phyloP scores from a whole-genome alignment of 2,888 invertebrate species.

The Trachelus iudaicus region DNA sequence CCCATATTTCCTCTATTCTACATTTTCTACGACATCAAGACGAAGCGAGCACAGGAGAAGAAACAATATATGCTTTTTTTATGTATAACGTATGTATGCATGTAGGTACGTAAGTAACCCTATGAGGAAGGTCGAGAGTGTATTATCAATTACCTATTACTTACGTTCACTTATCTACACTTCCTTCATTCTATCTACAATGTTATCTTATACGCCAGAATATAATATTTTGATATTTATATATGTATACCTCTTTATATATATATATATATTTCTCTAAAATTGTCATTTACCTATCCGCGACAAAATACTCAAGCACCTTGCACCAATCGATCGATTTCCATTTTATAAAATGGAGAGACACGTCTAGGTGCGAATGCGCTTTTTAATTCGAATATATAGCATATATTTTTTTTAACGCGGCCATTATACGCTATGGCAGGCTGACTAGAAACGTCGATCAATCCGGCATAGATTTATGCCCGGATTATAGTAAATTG shows the following conservation, averaged over 20 bases:
- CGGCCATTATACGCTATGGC: background rate
- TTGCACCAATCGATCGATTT: background rate
- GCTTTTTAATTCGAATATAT: background rate
- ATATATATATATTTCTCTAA: background rate
- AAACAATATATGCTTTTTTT: background rate
- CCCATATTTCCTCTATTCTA: background rate
- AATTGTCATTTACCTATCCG: background rate
- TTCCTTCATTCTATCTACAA: background rate
- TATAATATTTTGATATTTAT: slow-evolving; percentile 1
- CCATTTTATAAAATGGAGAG: background rate
- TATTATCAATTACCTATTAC: background rate
- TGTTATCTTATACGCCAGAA: background rate
- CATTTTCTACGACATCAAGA: background rate
- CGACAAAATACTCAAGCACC: background rate
- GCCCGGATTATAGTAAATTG: background rate
- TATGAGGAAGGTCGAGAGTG: background rate
- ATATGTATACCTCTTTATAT: background rate
- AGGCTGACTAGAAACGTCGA: background rate
- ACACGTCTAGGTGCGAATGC: background rate
- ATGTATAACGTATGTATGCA: background rate
- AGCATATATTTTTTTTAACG: background rate
- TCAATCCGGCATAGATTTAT: background rate
- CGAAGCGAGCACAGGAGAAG: background rate
- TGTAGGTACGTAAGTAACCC: background rate
- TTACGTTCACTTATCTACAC: background rate